Evolutionary conservation across 1,140 invertebrate genomes (phyloP).

Genomic region (Calosoma granatense): DNA sequence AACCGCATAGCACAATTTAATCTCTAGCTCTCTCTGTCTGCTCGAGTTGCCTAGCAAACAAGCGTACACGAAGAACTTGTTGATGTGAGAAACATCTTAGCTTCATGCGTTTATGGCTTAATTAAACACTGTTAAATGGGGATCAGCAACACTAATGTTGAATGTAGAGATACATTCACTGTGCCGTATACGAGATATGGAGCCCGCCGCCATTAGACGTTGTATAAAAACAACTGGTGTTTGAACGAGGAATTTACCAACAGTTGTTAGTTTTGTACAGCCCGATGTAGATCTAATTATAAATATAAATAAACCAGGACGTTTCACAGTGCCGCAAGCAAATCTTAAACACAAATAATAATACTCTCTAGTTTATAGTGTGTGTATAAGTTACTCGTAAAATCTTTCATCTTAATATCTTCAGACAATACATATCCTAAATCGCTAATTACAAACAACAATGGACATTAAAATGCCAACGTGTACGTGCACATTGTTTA

Average conservation of each 20-base stretch:
- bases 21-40: not conserved
- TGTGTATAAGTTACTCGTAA: no score
- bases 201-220: no score
- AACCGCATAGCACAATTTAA: not conserved
- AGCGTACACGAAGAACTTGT: not conserved
- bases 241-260: no score
- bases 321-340: no score
- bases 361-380: no score
- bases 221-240: no score
- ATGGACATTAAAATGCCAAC: not conserved
- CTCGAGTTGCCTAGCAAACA: not conserved
- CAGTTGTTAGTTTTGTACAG: no score
- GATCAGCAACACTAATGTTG: not conserved
- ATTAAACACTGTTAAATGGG: not conserved
- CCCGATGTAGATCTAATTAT: no score
- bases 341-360: no score
- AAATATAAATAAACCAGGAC: no score
- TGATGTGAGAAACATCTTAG: not conserved
- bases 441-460: not conserved
- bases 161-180: not conserved
- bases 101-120: not conserved
- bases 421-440: not conserved
- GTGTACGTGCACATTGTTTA: not conserved
- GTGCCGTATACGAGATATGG: no score
- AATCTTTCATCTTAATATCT: no score